Conservation (phyloP, 2,888 invertebrate genomes). For the Salpingus planirostris region DNA sequence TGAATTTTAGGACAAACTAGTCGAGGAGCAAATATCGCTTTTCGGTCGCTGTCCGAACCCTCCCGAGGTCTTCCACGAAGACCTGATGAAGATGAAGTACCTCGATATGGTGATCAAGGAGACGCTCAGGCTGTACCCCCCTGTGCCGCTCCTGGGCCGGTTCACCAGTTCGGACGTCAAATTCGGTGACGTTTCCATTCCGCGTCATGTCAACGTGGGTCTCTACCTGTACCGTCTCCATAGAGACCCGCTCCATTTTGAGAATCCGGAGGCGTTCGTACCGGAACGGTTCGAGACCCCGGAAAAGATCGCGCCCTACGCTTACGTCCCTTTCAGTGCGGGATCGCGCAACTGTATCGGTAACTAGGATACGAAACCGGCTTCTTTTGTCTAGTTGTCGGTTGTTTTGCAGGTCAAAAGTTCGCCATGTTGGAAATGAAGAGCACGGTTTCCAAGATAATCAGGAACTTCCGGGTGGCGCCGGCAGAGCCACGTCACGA, state of each 20-base stretch:
- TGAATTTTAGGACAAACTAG: no score
- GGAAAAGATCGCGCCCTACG: conserved; percentile 40
- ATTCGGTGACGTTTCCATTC: conserved; percentile 14
- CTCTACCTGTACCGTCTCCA: conserved; percentile 44
- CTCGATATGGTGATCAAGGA: conserved; percentile 34
- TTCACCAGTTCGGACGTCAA: conserved; percentile 17
- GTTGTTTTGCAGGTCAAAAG: no score
- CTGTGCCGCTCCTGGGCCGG: conserved; percentile 28
- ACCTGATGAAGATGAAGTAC: conserved; percentile 31
- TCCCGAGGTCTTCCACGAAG: conserved; percentile 22
- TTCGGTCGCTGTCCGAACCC: conserved; percentile 25
- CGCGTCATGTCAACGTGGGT: conserved; percentile 37
- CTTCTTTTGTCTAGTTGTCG: no score
- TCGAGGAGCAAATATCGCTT: conserved; percentile 35
- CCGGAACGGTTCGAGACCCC: conserved; percentile 46
- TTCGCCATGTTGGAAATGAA: no score
- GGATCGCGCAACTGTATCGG: conserved; percentile 54
- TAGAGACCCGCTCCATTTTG: conserved; percentile 43
- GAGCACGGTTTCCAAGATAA: no score
- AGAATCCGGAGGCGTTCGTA: conserved; percentile 44
- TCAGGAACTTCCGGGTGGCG: no score
- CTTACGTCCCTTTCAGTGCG: conserved; percentile 52
- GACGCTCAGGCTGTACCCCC: conserved; percentile 28
- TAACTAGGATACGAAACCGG: no score
- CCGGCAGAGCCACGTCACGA: no score